phyloP scores from a whole-genome alignment of 2,113 vertebrate species.

The Periophthalmus modestus region DNA sequence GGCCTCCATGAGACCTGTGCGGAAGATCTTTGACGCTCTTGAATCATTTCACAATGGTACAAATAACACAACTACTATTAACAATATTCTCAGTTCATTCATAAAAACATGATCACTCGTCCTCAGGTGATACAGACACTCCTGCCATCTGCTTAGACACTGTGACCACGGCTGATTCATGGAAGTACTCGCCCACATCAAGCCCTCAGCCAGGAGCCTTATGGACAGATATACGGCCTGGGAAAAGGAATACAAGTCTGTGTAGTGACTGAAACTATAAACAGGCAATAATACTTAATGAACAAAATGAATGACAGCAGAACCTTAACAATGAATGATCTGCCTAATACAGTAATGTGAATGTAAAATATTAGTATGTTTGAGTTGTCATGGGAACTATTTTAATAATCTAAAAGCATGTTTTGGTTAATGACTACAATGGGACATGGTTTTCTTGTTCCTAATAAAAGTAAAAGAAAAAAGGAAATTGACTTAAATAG shows the following conservation, averaged over 20 bases:
- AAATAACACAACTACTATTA: background rate
- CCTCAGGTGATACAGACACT: slow-evolving; percentile 66
- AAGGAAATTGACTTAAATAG: too few species aligned
- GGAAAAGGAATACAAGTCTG: slow-evolving; percentile 90
- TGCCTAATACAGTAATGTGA: too few species aligned
- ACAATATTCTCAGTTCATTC: background rate
- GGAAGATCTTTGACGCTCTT: slow-evolving; percentile 89
- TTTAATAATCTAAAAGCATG: too few species aligned
- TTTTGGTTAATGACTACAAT: too few species aligned
- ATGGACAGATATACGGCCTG: slow-evolving; percentile 85
- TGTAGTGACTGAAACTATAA: slow-evolving; percentile 58
- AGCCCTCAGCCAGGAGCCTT: slow-evolving; percentile 87
- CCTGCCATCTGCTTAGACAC: slow-evolving; percentile 81
- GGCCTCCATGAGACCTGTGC: slow-evolving; percentile 92
- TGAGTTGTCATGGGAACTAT: too few species aligned
- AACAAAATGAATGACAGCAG: too few species aligned
- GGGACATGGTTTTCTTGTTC: too few species aligned
- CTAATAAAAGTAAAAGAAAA: too few species aligned
- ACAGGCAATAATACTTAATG: too few species aligned
- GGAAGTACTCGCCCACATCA: slow-evolving; percentile 88
- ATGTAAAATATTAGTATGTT: too few species aligned
- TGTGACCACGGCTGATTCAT: slow-evolving; percentile 86
- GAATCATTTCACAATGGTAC: slow-evolving; percentile 84
- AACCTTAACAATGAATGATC: too few species aligned
- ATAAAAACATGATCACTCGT: background rate